These are phyloP conservation scores for Mustela lutreola DNA, from an alignment of 2,113 vertebrate genomes.

Conservation along the genomic window DNA sequence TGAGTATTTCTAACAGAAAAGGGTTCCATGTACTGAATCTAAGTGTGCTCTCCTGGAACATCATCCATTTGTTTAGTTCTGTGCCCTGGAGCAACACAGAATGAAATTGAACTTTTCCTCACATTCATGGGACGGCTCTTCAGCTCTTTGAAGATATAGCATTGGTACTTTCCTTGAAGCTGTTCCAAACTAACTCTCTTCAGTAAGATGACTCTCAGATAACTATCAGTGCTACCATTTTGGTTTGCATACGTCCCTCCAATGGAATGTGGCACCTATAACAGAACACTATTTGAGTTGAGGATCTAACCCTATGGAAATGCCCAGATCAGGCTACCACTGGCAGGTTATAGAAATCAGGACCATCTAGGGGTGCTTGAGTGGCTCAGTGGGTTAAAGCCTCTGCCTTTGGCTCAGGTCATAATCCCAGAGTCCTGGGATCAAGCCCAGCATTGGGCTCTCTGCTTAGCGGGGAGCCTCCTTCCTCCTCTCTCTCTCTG, in stretches of 20 bases:
- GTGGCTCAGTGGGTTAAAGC: too few relatives aligned
- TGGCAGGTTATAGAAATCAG: background rate
- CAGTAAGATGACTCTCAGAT: background rate
- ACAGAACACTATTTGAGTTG: background rate
- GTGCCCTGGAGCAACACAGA: background rate
- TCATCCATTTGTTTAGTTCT: background rate
- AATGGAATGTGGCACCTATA: background rate
- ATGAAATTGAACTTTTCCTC: conserved; percentile 1
- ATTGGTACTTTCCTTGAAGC: conserved; percentile 14
- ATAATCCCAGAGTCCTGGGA: too few relatives aligned
- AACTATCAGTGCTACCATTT: background rate
- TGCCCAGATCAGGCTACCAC: background rate
- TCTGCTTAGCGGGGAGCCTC: too few relatives aligned
- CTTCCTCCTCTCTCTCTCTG: too few relatives aligned
- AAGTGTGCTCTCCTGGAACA: background rate
- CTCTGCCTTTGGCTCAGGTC: too few relatives aligned
- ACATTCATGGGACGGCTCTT: background rate
- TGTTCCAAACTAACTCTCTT: background rate
- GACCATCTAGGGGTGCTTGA: background rate
- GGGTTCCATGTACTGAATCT: background rate
- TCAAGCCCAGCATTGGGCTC: too few relatives aligned
- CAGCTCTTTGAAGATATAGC: background rate
- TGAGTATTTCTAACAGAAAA: background rate
- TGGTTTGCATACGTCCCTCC: background rate
- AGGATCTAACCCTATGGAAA: background rate